A percentile compares a stretch with the other conserved stretches of the same genome.
phyloP scores from a whole-genome alignment of 2,888 invertebrate genomes.

The Syritta pipiens region DNA sequence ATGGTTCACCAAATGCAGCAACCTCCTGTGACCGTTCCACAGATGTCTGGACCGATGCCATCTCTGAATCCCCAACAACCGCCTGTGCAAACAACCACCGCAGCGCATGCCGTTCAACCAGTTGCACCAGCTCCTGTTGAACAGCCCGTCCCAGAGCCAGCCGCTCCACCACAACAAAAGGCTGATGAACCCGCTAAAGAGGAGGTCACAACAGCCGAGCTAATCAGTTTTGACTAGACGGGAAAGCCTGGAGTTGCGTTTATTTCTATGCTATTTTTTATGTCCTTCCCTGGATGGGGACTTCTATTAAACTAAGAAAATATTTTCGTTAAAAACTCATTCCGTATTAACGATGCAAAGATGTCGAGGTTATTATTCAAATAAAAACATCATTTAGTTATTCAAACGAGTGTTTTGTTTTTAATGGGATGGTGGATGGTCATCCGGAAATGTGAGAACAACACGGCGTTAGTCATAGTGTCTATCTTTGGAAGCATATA shows the following conservation, averaged over 20 bases:
- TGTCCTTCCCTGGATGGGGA: background rate
- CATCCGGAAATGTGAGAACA: no score
- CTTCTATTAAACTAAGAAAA: constrained; percentile 22
- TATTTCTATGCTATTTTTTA: constrained; percentile 9
- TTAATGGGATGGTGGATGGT: no score
- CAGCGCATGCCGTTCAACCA: constrained; percentile 57
- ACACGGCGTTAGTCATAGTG: no score
- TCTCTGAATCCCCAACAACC: constrained; percentile 58
- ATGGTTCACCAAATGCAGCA: constrained; percentile 56
- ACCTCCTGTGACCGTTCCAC: constrained; percentile 39
- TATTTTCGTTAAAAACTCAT: constrained; percentile 53
- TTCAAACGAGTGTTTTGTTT: no score
- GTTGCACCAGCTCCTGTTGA: constrained; percentile 65
- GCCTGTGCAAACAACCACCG: constrained; percentile 65
- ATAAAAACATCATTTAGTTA: constrained; percentile 39
- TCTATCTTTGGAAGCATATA: no score
- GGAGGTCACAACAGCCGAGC: constrained; percentile 85
- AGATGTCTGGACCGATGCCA: constrained; percentile 38
- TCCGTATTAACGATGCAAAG: constrained; percentile 26
- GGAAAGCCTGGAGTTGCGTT: constrained; percentile 77
- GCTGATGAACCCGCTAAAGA: constrained; percentile 77
- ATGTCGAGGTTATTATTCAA: constrained; percentile 47
- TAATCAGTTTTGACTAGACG: constrained; percentile 89
- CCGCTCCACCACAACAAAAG: constrained; percentile 75
- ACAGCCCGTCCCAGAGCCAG: constrained; percentile 67